Evolutionary conservation across 2,888 invertebrate species (phyloP).

Genomic region (Molorchus minor): DNA sequence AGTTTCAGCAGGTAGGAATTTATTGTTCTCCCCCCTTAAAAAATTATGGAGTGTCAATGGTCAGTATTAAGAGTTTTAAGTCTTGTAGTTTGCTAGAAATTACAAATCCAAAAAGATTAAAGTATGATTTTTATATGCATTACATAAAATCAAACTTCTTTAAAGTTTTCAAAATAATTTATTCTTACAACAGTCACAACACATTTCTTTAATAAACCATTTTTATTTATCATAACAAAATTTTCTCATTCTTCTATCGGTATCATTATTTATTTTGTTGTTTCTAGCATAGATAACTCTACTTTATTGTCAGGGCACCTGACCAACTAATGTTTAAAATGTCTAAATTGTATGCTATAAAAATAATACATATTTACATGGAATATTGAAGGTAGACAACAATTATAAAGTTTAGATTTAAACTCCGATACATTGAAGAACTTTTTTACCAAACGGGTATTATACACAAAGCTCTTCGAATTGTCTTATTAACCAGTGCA

Average conservation of each 20-base stretch:
- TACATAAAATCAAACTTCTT: no score
- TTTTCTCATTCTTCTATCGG: conserved; percentile 34
- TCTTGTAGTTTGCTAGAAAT: no score
- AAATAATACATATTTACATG: conserved; percentile 36
- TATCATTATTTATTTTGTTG: conserved; percentile 13
- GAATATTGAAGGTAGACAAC: neutral
- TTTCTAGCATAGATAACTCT: conserved; percentile 40
- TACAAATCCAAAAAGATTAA: no score
- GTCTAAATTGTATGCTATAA: conserved; percentile 29
- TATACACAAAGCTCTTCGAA: no score
- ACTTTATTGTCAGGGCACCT: conserved; percentile 55
- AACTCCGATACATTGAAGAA: no score
- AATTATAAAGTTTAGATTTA: conserved; percentile 9
- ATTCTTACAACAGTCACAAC: conserved; percentile 58
- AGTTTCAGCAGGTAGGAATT: neutral
- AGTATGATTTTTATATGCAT: no score
- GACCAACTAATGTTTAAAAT: conserved; percentile 43
- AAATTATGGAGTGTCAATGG: no score
- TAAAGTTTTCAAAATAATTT: conserved; percentile 57
- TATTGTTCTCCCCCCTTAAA: no score
- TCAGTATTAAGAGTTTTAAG: no score
- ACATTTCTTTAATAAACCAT: conserved; percentile 53
- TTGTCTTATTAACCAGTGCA: no score
- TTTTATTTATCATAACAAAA: conserved; percentile 48
- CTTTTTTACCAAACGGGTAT: no score